These are phyloP conservation scores for Micromys minutus DNA, from an alignment of 2,113 vertebrate species.

Conservation along the genomic window DNA sequence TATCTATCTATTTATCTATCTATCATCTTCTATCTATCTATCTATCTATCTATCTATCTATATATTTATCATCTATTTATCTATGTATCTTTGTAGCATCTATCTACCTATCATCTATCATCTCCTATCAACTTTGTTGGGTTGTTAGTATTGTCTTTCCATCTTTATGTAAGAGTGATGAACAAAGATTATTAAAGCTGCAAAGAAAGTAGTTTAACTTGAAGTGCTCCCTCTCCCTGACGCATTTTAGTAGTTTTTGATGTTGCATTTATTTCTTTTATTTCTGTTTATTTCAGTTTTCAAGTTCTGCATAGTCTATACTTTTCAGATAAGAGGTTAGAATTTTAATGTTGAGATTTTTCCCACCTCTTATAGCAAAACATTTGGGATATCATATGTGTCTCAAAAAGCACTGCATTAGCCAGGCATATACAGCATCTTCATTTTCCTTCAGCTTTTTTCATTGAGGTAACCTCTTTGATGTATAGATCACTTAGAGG, in stretches of 20 bases:
- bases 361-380: no score
- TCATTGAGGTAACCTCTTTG: not conserved
- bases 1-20: not conserved
- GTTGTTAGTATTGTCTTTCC: not conserved
- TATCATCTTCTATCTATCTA: not conserved
- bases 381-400: not conserved
- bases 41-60: not conserved
- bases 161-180: not conserved
- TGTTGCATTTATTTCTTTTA: not conserved
- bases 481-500: not conserved
- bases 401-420: not conserved
- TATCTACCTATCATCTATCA: not conserved
- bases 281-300: not conserved
- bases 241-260: not conserved
- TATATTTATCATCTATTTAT: not conserved
- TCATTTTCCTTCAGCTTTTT: not conserved
- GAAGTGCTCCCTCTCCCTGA: not conserved
- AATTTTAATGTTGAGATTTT: not conserved
- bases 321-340: not conserved
- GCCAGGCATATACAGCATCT: not conserved
- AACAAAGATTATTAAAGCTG: not conserved
- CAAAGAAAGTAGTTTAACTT: not conserved
- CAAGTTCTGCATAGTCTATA: not conserved
- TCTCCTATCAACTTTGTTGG: not conserved
- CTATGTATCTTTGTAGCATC: not conserved